A percentile compares a stretch with the other conserved stretches of the same genome.
phyloP scores from a whole-genome alignment of 92 coral and sea anemone species.

The Phymanthus crucifer region DNA sequence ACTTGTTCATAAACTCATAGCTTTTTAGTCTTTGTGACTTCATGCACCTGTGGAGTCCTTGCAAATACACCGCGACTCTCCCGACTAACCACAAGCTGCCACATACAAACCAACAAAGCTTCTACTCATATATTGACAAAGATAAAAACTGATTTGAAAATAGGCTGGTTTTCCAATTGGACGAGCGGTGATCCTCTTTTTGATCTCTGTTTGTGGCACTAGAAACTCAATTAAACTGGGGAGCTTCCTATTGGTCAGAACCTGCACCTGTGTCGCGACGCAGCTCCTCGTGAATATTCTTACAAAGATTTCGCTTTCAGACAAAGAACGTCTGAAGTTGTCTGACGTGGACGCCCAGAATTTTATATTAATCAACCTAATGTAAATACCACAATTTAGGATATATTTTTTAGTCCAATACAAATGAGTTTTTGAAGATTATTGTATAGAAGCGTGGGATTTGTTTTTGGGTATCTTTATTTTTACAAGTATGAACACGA shows the following conservation, averaged over 20 bases:
- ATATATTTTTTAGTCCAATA: not conserved
- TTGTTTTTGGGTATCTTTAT: not conserved
- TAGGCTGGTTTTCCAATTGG: not conserved
- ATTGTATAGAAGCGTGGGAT: not conserved
- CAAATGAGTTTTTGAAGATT: not conserved
- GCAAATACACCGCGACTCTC: not conserved
- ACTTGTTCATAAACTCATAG: not conserved
- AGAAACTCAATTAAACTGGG: not conserved
- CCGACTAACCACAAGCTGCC: not conserved
- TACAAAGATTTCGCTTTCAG: not conserved
- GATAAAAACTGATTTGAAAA: conserved; percentile 6
- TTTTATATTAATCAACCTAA: not conserved
- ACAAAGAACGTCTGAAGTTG: conserved; percentile 7
- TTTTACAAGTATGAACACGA: not conserved
- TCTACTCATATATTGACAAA: not conserved
- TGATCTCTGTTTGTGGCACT: not conserved
- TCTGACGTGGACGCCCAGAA: not conserved
- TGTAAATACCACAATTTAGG: conserved; percentile 7
- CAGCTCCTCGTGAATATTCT: not conserved
- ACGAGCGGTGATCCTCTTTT: not conserved
- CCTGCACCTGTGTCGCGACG: conserved; percentile 1
- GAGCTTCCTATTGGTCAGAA: not conserved
- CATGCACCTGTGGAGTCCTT: not conserved
- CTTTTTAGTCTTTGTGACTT: not conserved
- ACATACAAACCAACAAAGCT: not conserved